Evolutionary conservation across 2,113 vertebrate species (phyloP).

Genomic region (Gracilinanus agilis): DNA sequence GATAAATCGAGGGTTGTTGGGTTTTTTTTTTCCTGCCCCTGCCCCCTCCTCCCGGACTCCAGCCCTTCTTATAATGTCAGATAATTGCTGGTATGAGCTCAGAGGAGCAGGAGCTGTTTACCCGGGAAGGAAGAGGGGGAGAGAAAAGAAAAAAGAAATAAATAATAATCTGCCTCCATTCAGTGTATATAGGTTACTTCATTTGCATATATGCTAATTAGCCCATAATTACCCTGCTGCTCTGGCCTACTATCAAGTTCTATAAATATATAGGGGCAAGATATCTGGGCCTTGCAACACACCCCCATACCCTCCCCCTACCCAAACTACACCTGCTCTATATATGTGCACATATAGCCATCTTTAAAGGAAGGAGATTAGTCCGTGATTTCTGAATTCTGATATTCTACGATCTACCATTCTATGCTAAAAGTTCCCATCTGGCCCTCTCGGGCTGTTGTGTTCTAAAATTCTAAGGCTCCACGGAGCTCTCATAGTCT

Average conservation of each 20-base stretch:
- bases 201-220: constrained; percentile 98
- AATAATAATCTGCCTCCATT: constrained; percentile 78
- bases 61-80: constrained; percentile 64
- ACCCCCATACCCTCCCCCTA: constrained; percentile 7
- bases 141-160: constrained; percentile 70
- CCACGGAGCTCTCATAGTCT: not conserved
- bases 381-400: not conserved
- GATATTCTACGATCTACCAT: not conserved
- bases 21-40: constrained; percentile 36
- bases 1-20: constrained; percentile 55
- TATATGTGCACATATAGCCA: constrained; percentile 20
- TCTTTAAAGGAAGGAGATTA: not conserved
- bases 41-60: constrained; percentile 43
- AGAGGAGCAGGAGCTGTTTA: constrained; percentile 55
- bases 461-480: not conserved
- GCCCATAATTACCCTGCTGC: constrained; percentile 89
- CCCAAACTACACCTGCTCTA: constrained; percentile 22
- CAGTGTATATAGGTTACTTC: constrained; percentile 79
- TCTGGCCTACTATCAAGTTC: constrained; percentile 78
- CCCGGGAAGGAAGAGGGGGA: constrained; percentile 49
- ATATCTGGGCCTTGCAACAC: constrained; percentile 65
- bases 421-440: constrained; percentile 54
- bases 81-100: constrained; percentile 71
- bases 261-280: constrained; percentile 77
- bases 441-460: not conserved